Base-by-base conservation (phyloP, 1,140 invertebrate genomes). In the Ericerus pela region DNA sequence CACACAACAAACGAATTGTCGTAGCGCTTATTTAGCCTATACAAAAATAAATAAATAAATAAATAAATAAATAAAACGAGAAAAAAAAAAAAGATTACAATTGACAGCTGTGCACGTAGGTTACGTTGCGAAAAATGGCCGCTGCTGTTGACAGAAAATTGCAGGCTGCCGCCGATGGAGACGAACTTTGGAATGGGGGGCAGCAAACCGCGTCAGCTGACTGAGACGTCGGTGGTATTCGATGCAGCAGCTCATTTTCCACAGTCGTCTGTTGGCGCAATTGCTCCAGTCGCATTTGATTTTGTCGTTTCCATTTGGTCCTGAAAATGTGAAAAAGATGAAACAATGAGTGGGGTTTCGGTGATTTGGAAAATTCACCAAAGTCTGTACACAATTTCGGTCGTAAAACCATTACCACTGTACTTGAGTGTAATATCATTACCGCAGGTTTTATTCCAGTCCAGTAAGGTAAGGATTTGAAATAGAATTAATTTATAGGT, bases 231-330 rank as follows among this genome's bases (percentile, higher is more conserved):
- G 54, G 12, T 1, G 54, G 43, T 37, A 58, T 20, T 66, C 53
- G 36, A 55, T 61, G 29, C 58, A 61, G 62, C 30, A 80, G 65
- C 56, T 82, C 77, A 61, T 81, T 79, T 60, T 81, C 79, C 18
- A 77, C 74, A 52, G 75, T 72, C 59, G 84, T 76, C 66, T 88
- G 85, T 65, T 88, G 85, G 0, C 87, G 78, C 0, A 91, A 68
- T 62, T 92, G 87, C 64, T 92, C 87, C 30, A 92, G 65, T 1
- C 87, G 76, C 20, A 90, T 71, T 62, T 91, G 88, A 67, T 90
- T 92, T 68, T 94, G 89, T 2, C 89, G 77, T 72, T 94, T 94
- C 89, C 89, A 93, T 72, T 94, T 94, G 41, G 90, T 94, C 70
- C 89, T 92, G 65, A 52, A 63, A 65, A 22, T 31, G 28, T 22